phyloP scores from a whole-genome alignment of 1,140 invertebrate species.

The Cataglyphis hispanica region DNA sequence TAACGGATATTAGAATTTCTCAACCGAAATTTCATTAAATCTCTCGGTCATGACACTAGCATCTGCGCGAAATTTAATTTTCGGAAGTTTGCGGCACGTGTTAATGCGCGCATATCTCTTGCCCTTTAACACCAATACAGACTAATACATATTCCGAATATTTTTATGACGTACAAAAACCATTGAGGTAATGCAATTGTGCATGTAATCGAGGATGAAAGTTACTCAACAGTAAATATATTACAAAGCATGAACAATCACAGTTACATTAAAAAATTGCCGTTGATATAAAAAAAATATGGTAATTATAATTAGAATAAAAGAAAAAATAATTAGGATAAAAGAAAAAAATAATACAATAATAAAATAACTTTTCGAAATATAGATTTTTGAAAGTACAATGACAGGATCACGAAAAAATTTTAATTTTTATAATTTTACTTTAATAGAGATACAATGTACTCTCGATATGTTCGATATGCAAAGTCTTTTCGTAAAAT shows the following conservation, averaged over 20 bases:
- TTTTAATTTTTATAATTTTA: not conserved
- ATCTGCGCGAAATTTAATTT: too few species aligned
- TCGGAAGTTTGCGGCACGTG: too few species aligned
- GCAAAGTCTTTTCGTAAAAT: not conserved
- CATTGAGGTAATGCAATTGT: not conserved
- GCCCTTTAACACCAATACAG: not conserved
- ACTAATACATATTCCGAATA: slow-evolving; percentile 10
- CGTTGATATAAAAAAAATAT: too few species aligned
- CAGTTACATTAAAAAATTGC: not conserved
- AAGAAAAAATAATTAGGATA: not conserved
- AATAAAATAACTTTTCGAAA: not conserved
- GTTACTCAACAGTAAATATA: not conserved
- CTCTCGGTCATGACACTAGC: not conserved
- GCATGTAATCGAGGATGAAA: not conserved
- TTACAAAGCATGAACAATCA: not conserved
- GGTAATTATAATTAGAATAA: not conserved
- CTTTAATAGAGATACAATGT: not conserved
- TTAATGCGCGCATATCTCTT: too few species aligned
- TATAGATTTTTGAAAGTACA: not conserved
- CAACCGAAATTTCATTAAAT: slow-evolving; percentile 16
- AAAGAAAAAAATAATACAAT: not conserved
- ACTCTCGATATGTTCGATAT: not conserved
- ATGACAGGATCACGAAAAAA: not conserved
- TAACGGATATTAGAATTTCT: not conserved
- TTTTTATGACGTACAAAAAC: not conserved